Base-by-base conservation (phyloP, 2,113 vertebrate genomes). In the Scomber japonicus region DNA sequence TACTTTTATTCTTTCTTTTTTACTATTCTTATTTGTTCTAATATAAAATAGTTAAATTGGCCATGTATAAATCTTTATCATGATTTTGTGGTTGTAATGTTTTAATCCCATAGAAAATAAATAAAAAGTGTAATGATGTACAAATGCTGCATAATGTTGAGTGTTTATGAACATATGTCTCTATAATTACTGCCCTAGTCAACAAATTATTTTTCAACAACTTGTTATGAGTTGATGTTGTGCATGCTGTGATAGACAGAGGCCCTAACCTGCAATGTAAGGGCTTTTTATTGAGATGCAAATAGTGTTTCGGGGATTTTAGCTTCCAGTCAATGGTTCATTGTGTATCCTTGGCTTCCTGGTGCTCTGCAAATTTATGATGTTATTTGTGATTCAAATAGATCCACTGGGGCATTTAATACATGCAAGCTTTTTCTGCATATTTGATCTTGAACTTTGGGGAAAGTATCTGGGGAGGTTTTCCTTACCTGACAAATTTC, bases 261-360 rank as follows among this genome's bases (percentile, higher is more conserved):
- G 73, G 64, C 74, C 31, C 44, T 82, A 88, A 88, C 81, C 72
- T 89, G 88, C 80, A 35, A 59, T 80, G 70, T 75, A 71, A 75
- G 71, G 71, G 10, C 31, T 85, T 90, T 89, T 85, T 87, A 89
- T 92, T 92, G 78, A 89, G 73, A 94, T 92, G 89, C 88, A 83
- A 93, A 93, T 93, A 72, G 53, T 10, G 68, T 79, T 74, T 48
- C 21, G 7, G 75, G 84, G 84, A 85, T 82, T 90, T 85, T 61
- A 88, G 71, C 73, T 88, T 56, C 67, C 65, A 84, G 78, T 79
- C 85, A 84, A 55, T 71, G 81, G 77, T 82, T 78, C 74, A 76
- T 90, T 91, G 86, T 92, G 75, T 64, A 61, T 77, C 82, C 46
- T 60, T 62, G 71, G 61, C 71, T 89, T 88, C 72, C 56, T 69